phyloP scores from a whole-genome alignment of 2,888 invertebrate genomes.

The Orthonychiurus folsomi region DNA sequence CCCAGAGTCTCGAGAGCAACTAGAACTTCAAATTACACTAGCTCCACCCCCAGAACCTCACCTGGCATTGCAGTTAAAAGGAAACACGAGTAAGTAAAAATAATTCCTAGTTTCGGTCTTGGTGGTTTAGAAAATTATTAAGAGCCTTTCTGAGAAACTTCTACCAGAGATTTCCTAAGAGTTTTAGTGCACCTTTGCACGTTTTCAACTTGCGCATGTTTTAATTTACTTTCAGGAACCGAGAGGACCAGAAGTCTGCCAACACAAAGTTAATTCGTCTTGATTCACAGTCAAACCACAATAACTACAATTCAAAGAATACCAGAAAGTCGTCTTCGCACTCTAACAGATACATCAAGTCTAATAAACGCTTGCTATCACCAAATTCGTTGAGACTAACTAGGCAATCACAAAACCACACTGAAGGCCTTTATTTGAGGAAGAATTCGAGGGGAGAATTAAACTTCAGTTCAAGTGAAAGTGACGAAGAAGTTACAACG shows the following conservation, averaged over 20 bases:
- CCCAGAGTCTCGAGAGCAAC: constrained; percentile 39
- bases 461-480: constrained; percentile 23
- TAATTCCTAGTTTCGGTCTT: no score
- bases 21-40: constrained; percentile 21
- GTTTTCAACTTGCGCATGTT: no score
- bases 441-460: no score
- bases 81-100: constrained; percentile 25
- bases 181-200: no score
- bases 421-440: no score
- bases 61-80: constrained; percentile 23
- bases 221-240: not conserved
- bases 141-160: not conserved
- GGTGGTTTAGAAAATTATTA: no score
- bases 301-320: not conserved
- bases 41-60: not conserved
- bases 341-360: no score
- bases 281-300: not conserved
- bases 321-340: not conserved
- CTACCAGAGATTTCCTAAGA: not conserved
- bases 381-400: no score
- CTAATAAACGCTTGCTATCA: no score
- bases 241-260: not conserved
- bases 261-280: not conserved
- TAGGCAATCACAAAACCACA: no score
- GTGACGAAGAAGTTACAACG: constrained; percentile 33